Percentiles rank a stretch among this genome's conserved stretches.
These are phyloP conservation scores for Emydocephalus ijimae DNA, from an alignment of 2,113 vertebrate genomes.

Conservation along the genomic window DNA sequence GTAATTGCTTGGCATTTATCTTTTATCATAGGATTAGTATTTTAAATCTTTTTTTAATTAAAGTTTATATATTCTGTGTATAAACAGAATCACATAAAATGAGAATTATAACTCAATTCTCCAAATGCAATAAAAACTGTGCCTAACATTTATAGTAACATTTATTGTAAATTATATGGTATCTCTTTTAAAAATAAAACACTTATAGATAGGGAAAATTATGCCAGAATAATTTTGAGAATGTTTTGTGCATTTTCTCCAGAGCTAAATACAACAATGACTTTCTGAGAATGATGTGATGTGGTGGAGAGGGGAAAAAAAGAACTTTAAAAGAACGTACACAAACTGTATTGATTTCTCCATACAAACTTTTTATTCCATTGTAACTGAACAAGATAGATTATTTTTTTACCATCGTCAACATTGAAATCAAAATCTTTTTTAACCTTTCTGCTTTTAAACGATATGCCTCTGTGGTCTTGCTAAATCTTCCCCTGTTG, in stretches of 20 bases:
- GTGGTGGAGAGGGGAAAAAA: conserved; percentile 38
- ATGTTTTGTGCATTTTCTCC: conserved; percentile 11
- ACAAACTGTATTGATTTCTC: conserved; percentile 36
- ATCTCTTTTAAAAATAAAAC: neutral
- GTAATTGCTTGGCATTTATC: neutral
- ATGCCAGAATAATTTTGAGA: conserved; percentile 12
- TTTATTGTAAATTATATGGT: neutral
- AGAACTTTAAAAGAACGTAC: conserved; percentile 39
- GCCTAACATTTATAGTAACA: conserved; percentile 5
- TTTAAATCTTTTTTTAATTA: neutral
- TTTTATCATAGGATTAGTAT: neutral
- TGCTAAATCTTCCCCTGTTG: neutral
- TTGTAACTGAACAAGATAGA: conserved; percentile 5
- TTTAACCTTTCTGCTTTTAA: neutral
- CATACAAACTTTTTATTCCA: conserved; percentile 1
- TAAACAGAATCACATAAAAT: neutral
- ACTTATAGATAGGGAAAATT: neutral
- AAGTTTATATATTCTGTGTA: neutral
- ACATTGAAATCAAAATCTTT: neutral
- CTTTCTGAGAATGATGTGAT: neutral
- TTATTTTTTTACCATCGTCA: neutral
- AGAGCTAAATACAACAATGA: neutral
- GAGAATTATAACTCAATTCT: neutral
- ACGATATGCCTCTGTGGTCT: neutral
- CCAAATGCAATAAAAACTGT: conserved; percentile 6